A percentile compares a stretch with the other conserved stretches of the same genome.
Conservation (phyloP, 2,888 invertebrate genomes). For the Prosopocoilus inquinatus region DNA sequence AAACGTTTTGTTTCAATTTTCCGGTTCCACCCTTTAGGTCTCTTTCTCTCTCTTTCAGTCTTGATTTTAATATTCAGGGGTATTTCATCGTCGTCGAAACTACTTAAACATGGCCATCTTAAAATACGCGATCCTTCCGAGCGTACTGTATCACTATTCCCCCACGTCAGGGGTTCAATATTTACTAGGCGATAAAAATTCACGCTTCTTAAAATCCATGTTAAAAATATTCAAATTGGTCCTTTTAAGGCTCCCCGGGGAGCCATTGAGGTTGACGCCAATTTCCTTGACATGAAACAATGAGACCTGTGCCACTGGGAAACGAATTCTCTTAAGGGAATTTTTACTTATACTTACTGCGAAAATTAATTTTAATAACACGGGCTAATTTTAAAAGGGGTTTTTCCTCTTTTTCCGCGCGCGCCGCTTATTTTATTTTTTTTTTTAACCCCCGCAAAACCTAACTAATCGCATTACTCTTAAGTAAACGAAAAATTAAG, state of each 20-base stretch:
- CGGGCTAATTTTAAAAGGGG: background rate
- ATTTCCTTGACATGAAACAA: conserved; percentile 55
- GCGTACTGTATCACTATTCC: conserved; percentile 24
- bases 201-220: conserved; percentile 56
- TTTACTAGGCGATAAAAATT: conserved; percentile 51
- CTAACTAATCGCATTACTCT: too few relatives aligned
- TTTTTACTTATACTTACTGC: conserved; percentile 41
- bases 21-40: conserved; percentile 42
- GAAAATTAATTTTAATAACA: conserved; percentile 30
- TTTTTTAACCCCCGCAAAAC: too few relatives aligned
- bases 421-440: too few relatives aligned
- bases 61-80: conserved; percentile 35
- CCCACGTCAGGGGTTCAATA: conserved; percentile 44
- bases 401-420: background rate
- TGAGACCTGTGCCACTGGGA: conserved; percentile 44
- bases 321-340: conserved; percentile 42
- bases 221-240: conserved; percentile 58
- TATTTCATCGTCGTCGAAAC: conserved; percentile 17
- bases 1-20: conserved; percentile 45
- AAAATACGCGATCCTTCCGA: background rate
- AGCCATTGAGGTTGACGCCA: conserved; percentile 55
- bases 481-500: too few relatives aligned
- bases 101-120: conserved; percentile 6
- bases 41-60: conserved; percentile 39
- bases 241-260: conserved; percentile 51